Evolutionary conservation across 2,797 vertebrate species (phyloP).

Genomic region (Hydrocynus forskahlii): DNA sequence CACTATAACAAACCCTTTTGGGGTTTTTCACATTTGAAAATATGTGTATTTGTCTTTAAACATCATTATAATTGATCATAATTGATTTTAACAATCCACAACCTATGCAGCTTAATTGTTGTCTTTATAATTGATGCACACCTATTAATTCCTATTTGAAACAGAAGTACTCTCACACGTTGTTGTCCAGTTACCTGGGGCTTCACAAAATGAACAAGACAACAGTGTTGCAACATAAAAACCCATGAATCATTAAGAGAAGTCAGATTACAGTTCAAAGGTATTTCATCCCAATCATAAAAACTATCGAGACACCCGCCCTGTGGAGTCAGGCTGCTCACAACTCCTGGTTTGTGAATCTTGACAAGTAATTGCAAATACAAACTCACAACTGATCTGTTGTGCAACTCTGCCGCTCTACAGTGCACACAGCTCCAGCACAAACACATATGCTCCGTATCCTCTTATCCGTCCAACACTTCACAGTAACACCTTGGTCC

Average conservation of each 20-base stretch:
- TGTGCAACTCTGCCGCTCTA: not conserved
- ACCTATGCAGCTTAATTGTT: not conserved
- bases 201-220: not conserved
- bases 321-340: not conserved
- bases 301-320: too few relatives aligned
- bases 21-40: too few relatives aligned
- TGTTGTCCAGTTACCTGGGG: not conserved
- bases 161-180: too few relatives aligned
- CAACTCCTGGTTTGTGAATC: too few relatives aligned
- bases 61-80: too few relatives aligned
- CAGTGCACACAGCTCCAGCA: not conserved
- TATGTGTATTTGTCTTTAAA: too few relatives aligned
- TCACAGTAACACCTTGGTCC: conserved; percentile 66
- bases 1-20: too few relatives aligned
- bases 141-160: not conserved
- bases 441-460: conserved; percentile 65
- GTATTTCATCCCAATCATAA: too few relatives aligned
- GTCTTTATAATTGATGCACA: not conserved
- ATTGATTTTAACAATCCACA: too few relatives aligned
- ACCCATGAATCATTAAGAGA: too few relatives aligned
- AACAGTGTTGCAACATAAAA: not conserved
- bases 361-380: not conserved
- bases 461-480: conserved; percentile 47
- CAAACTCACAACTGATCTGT: not conserved
- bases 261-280: too few relatives aligned